Conservation (phyloP, 1,140 invertebrate species). For the Cotesia glomerata region DNA sequence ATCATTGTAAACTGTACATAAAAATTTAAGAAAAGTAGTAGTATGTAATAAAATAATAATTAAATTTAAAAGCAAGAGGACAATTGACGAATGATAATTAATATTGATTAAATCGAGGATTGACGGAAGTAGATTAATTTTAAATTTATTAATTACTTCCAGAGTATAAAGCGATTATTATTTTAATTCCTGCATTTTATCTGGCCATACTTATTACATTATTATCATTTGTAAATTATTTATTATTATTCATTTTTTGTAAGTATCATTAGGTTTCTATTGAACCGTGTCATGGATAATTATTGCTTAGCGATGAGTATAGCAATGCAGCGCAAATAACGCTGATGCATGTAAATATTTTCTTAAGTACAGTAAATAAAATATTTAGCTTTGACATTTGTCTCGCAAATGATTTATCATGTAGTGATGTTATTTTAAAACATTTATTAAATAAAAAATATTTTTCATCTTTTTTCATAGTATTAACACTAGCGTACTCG, state of each 20-base stretch:
- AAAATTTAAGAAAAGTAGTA: constrained; percentile 33
- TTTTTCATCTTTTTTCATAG: neutral
- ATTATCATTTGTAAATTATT: constrained; percentile 3
- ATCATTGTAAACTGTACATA: constrained; percentile 50
- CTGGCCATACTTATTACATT: constrained; percentile 19
- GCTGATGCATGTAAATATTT: neutral
- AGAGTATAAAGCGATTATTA: constrained; percentile 37
- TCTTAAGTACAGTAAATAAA: constrained; percentile 14
- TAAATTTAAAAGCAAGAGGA: neutral
- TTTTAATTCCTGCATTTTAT: constrained; percentile 46
- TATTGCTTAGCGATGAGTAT: constrained; percentile 3
- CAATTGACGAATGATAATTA: neutral
- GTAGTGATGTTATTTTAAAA: neutral
- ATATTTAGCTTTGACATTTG: constrained; percentile 1
- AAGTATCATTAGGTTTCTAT: neutral
- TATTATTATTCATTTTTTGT: neutral
- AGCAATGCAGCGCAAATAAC: neutral
- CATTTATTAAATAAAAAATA: constrained; percentile 2
- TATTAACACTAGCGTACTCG: neutral
- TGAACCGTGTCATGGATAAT: constrained; percentile 5
- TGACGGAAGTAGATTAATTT: constrained; percentile 32
- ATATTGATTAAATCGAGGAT: neutral
- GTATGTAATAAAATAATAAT: neutral
- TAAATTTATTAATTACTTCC: constrained; percentile 49
- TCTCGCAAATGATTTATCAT: neutral